These are phyloP conservation scores for Zoanthus sociatus DNA, from an alignment of 92 coral and sea anemone species.

Conservation along the genomic window DNA sequence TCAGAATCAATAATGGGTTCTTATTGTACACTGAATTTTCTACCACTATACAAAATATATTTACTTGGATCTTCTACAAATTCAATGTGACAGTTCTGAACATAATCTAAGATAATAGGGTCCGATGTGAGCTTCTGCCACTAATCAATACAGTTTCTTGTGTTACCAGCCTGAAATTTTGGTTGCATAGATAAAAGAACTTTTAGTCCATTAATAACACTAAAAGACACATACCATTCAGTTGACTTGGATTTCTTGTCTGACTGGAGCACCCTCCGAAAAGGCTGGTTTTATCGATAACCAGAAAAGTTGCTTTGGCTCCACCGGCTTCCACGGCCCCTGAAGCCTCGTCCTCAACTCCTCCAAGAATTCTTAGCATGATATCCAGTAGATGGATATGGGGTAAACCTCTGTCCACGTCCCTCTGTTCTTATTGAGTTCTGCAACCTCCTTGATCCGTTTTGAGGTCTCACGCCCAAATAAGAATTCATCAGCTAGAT, in stretches of 20 bases:
- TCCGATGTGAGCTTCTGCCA: no score
- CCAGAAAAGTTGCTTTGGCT: conserved; percentile 13
- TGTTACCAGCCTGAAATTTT: no score
- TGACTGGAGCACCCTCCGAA: conserved; percentile 52
- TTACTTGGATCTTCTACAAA: no score
- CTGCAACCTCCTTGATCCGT: conserved; percentile 61
- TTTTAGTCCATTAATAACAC: conserved; percentile 21
- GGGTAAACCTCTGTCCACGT: conserved; percentile 35
- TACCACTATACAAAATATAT: no score
- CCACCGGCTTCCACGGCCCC: conserved; percentile 20
- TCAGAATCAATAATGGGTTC: no score
- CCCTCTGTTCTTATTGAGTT: conserved; percentile 54
- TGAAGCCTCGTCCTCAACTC: conserved; percentile 31
- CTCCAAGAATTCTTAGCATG: conserved; percentile 1
- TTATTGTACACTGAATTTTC: no score
- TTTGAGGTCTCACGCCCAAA: conserved; percentile 68
- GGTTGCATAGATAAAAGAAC: conserved; percentile 17
- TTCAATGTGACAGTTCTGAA: no score
- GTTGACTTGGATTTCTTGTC: conserved; percentile 49
- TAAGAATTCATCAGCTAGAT: conserved; percentile 66
- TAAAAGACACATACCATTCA: conserved; percentile 19
- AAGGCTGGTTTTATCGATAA: conserved; percentile 40
- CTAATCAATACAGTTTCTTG: no score
- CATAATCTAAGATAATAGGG: no score
- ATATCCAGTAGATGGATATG: conserved; percentile 32